Base-by-base conservation (phyloP, 2,888 invertebrate species). In the Malachius bipustulatus region DNA sequence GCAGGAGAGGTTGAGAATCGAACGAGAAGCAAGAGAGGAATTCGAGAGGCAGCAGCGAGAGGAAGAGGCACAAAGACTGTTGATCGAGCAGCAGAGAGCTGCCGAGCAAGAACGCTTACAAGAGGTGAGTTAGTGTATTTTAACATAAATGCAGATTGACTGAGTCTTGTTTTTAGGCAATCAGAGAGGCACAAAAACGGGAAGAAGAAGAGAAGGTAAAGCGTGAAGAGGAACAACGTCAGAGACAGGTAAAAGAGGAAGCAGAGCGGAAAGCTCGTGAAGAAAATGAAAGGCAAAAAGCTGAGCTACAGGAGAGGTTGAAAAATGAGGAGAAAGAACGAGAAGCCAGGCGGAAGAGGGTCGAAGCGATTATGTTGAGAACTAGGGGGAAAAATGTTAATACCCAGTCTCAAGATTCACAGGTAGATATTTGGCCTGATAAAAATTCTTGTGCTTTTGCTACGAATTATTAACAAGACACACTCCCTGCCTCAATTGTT, bases 331-430 rank as follows among this genome's bases (percentile, higher is more conserved):
- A 93, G 62, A 82, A 81, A 55, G 93, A 93, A 59, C 69, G 93
- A 38, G 75, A 84, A 51, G 83, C 81, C 39, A 69, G 93, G 52
- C 82, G 89, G 51, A 90, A 88, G 63, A 71, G 90, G 38, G 89
- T 91, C 14, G 89, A 89, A 62, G 88, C 87, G 36, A 91, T 91
- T 53, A 91, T 91, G 91, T 75, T 79, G 35, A 68, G 91, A 52
- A 91, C 90, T n/a, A 70, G 89, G 45, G 73, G 71, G 32, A 61
- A 60, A 44, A 52, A 47, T 40, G 50, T 43, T 37, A 38, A 34
- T 29, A 34, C 8, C 4, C 9, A 8, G 4, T 13, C 31, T 8
- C 31, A 31, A 15, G 9, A n/a, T n/a, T n/a, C n/a, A n/a, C n/a
- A n/a, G n/a, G n/a, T n/a, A n/a, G n/a, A n/a, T n/a, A n/a, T n/a